Conservation (phyloP, 1,140 invertebrate species). For the Lordiphosa mommai region DNA sequence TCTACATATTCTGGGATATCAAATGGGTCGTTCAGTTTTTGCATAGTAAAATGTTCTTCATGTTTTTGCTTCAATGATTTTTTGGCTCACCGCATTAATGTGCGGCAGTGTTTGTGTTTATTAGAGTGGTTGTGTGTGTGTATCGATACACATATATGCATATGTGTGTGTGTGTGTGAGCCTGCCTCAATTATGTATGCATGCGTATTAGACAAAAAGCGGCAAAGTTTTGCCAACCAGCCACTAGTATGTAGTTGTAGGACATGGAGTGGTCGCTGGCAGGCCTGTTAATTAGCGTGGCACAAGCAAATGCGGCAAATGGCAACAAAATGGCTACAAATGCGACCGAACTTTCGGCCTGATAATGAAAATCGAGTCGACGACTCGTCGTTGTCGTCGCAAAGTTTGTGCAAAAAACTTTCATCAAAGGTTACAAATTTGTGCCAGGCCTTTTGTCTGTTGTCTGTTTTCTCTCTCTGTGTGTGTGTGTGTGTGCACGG, state of each 20-base stretch:
- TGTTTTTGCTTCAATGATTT: conserved; percentile 65
- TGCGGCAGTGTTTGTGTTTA: conserved; percentile 50
- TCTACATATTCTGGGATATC: conserved; percentile 10
- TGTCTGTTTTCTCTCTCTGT: not conserved
- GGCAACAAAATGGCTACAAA: conserved; percentile 54
- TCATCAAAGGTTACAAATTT: conserved; percentile 73
- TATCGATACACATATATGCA: conserved; percentile 44
- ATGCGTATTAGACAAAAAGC: conserved; percentile 60
- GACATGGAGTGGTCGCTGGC: conserved; percentile 17
- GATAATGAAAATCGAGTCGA: conserved; percentile 71
- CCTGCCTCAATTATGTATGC: conserved; percentile 60
- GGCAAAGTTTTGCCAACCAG: conserved; percentile 27
- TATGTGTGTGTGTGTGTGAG: conserved; percentile 12
- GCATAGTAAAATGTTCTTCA: conserved; percentile 8
- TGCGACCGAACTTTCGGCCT: conserved; percentile 53
- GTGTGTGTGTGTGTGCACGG: not conserved
- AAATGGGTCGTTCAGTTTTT: not conserved
- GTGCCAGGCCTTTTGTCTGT: conserved; percentile 33
- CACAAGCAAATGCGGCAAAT: conserved; percentile 52
- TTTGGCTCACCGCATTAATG: conserved; percentile 68
- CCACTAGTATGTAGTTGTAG: conserved; percentile 14
- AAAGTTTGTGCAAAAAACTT: conserved; percentile 70
- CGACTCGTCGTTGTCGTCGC: conserved; percentile 29
- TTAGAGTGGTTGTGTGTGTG: conserved; percentile 41
- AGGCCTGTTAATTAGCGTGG: conserved; percentile 67